Evolutionary conservation across 2,888 invertebrate species (phyloP), one percentile per base, ranked within the genome.

Genomic region (Lasius fuliginosus): DNA sequence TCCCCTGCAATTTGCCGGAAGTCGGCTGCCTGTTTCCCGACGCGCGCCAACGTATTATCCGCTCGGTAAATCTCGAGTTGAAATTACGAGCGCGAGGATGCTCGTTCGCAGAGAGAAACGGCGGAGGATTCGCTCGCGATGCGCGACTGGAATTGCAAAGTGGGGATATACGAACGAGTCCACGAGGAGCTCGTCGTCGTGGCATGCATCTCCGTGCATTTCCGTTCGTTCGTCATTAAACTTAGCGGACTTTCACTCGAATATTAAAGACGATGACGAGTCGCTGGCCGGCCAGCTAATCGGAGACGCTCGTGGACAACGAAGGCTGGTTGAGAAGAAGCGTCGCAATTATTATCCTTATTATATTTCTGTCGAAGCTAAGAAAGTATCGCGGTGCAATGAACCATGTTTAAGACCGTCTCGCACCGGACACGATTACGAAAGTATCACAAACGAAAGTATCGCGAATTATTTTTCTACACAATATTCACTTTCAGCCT

Each of bases 211-310:
- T 74, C 40, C 62, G 33, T 58, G 60, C 49, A 68, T 84, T 84
- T 89, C 75, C 73, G 60, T 68, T 62, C 23, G 67, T 77, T 68
- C 49, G 64, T 81, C 67, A 73, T 62, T 74, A 62, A 69, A 33
- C 53, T 56, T 12, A 40, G 53, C 4, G 68, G 27, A 89, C 89
- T 89, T 89, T 89, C 89, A 86, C 89, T 86, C 58, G 67, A 40
- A 71, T 76, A 85, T 83, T 79, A 64, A 56, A 85, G 68, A 46
- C 58, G 42, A 69, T 49, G 83, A 85, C 69, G 69, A 86, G 84
- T 53, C 65, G 23, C 36, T 36, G n/a, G 46, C 75, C 58, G 56
- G 65, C 58, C 67, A 53, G 56, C 27, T 77, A 68, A 76, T 73
- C 53, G 68, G 68, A 60, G 73, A 36, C 79, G 67, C 46, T 82